Evolutionary conservation across 2,888 invertebrate species (phyloP), one percentile per base, ranked within the genome.

Genomic region (Andrena dorsata): DNA sequence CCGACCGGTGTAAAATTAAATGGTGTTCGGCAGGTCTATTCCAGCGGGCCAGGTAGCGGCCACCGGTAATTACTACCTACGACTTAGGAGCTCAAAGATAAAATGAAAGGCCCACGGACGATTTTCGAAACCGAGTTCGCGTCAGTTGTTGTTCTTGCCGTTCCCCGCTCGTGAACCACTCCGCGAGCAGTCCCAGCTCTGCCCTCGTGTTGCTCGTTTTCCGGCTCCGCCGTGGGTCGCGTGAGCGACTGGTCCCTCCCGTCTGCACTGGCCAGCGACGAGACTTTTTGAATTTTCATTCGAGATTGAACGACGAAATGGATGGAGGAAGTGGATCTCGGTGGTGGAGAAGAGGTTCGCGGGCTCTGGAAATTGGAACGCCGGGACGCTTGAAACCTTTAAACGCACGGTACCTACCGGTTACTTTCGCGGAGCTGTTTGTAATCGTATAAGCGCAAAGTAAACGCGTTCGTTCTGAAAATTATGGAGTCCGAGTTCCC

Each of bases 11-110:
- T 91, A 92, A 93, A 93, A 94, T 94, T 94, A 94, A 94, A 93
- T 93, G 93, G 90, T 92, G 90, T 92, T 93, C 92, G 92, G 90
- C 89, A 90, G 91, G 93, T 92, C 92, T 92, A 92, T 93, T 93
- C 90, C 92, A 90, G 89, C 91, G 89, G 90, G 92, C 92, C 93
- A 94, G 94, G 93, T 93, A 94, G 94, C 93, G 93, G 93, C 94
- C 93, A 93, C 94, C 85, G 94, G 94, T 94, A 94, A 94, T 94
- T 94, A 93, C 94, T 92, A 92, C 93, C 92, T 92, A 88, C 80
- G 91, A 92, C 90, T 91, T 90, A 90, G 91, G 90, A 85, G 88
- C 87, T 88, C 88, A 84, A 80, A 89, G 90, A 90, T 89, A 83
- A 89, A 90, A 90, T 87, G 90, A 84, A 91, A 90, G 90, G 89